Base-by-base conservation (phyloP, 2,113 vertebrate species). In the Manacus vitellinus region DNA sequence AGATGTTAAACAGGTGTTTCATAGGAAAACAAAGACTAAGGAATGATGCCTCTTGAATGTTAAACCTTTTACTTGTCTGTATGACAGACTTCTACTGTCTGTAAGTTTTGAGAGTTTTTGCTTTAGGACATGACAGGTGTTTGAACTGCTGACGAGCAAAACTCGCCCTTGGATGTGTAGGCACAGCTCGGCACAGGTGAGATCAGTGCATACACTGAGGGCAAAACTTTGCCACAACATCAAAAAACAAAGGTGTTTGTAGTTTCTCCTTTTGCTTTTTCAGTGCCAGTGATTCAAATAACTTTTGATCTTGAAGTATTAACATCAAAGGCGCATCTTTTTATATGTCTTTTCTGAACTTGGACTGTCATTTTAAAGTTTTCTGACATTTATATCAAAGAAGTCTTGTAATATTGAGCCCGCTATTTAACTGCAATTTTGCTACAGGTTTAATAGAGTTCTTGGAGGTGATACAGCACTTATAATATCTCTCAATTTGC, bases 121-220 rank as follows among this genome's bases (percentile, higher is more conserved):
- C 72, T 94, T 95, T 97, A 93, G 93, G 98, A 98, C 95, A 98
- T 98, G 98, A 98, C 88, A 96, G 92, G 96, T 96, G 88, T 97
- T 97, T 97, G 97, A 98, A 97, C 96, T 97, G 94, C 97, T 97
- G 97, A 97, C 86, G 81, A 77, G 86, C 80, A 92, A 92, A 92
- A 70, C 70, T 89, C 37, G 96, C 92, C 91, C 86, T 89, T 97
- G 96, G 93, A 96, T 91, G 88, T 94, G 94, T 96, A 78, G 61
- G 92, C 92, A 66, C 51, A 2, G 61, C 86, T 95, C 7, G 0
- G 19, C 1, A 1, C 43, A 55, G 62, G 65, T 16, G 80, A 92
- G 88, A 76, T 49, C 31, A 14, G 73, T 93, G 94, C 76, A 1
- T 93, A 16, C 94, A 92, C 88, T 94, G 96, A 96, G 96, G 96